Evolutionary conservation across 1,140 invertebrate genomes (phyloP).

Genomic region (Neodiprion pinetum): DNA sequence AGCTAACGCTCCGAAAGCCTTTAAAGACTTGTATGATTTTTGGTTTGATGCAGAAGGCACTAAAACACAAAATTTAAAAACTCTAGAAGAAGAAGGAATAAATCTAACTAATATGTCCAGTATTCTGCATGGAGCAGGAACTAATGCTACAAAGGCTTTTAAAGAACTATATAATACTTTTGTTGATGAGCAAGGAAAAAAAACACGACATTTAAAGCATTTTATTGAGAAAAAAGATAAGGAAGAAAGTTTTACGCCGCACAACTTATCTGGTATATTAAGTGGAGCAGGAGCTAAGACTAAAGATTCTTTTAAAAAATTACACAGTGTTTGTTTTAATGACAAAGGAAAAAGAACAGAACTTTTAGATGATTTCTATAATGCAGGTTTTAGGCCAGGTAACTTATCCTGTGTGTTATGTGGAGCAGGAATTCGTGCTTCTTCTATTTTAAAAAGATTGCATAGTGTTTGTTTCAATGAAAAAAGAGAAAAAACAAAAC

Average conservation of each 20-base stretch:
- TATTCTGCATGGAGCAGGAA: slow-evolving; percentile 36
- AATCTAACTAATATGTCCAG: slow-evolving; percentile 36
- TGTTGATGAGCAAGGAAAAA: slow-evolving; percentile 42
- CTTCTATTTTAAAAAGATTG: slow-evolving; percentile 34
- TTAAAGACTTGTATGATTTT: slow-evolving; percentile 41
- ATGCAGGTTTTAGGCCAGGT: slow-evolving; percentile 34
- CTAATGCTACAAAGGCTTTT: slow-evolving; percentile 36
- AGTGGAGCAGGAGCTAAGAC: slow-evolving; percentile 36
- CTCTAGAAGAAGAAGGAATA: slow-evolving; percentile 34
- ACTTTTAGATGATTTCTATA: slow-evolving; percentile 33
- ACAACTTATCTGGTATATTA: slow-evolving; percentile 37
- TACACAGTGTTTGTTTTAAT: slow-evolving; percentile 37
- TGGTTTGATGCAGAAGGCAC: slow-evolving; percentile 38
- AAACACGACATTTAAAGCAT: slow-evolving; percentile 42
- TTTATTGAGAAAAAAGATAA: slow-evolving; percentile 40
- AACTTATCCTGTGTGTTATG: slow-evolving; percentile 36
- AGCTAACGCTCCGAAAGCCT: slow-evolving; percentile 39
- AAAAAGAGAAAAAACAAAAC: slow-evolving; percentile 32
- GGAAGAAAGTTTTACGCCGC: slow-evolving; percentile 8
- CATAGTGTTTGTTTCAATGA: slow-evolving; percentile 38
- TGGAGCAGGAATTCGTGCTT: slow-evolving; percentile 36
- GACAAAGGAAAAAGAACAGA: slow-evolving; percentile 32
- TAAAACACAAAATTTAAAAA: slow-evolving; percentile 32
- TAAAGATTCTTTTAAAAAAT: slow-evolving; percentile 34
- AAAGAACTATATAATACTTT: slow-evolving; percentile 44